Base-by-base conservation (phyloP, 2,888 invertebrate genomes). In the Noctuana brunneofusca region DNA sequence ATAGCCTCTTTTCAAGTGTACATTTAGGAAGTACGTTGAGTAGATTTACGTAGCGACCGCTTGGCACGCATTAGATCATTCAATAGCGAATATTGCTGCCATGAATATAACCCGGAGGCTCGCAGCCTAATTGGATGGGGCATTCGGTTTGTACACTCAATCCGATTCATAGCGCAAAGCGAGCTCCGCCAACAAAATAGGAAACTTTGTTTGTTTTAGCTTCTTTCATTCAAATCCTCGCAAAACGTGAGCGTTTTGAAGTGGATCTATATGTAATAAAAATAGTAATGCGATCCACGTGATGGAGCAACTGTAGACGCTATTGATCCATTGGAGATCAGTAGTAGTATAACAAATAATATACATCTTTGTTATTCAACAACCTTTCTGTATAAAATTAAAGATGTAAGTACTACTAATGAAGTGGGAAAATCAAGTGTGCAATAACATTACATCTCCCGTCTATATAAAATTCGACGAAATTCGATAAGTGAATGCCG, bases 61-160 rank as follows among this genome's bases (percentile, higher is more conserved):
- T 70, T 70, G 66, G 68, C 68, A 67, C 69, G 69, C 67, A 71
- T 74, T 75, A 72, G 74, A 71, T 75, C 72, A 71, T 74, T 73
- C 41, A 75, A 71, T 65, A 71, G 71, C 79, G 82, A 41, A 81
- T 82, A 80, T 81, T 79, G 78, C 76, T 69, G 71, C 69, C 52
- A 16, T 30, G 30, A 24, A 20, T 46, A 27, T 27, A 43, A 6
- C 41, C 35, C 48, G 60, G 46, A 43, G 14, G 60, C 54, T 60
- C 38, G 24, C 27, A 48, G 27, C 27, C 27, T 60, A 60, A 60
- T 60, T 60, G 60, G 54, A 60, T 54, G 14, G 46, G 53, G 60
- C 18, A 53, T 24, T 60, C 35, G 24, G 38, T 41, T 8, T 18
- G 54, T 49, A 48, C 38, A 27, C 54, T 49, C 48, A 54, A 48